These are phyloP conservation scores for Nemapogon koenigi DNA, from an alignment of 2,888 invertebrate species.

Conservation along the genomic window DNA sequence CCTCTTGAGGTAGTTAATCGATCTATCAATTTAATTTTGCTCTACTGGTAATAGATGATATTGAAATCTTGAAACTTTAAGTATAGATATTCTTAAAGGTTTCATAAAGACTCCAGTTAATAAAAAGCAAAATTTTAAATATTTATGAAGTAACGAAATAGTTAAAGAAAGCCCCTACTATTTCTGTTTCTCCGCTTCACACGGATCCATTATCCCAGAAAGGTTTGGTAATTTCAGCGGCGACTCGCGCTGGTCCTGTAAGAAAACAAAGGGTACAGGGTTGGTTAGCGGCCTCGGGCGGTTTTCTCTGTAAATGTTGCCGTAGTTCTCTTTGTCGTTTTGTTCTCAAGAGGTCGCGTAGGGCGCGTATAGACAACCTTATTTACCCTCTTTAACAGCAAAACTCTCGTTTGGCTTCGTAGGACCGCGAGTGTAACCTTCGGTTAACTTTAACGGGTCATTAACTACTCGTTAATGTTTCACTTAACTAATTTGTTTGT, in stretches of 20 bases:
- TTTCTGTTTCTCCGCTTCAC: slow-evolving; percentile 8
- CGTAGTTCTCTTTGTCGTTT: slow-evolving; percentile 43
- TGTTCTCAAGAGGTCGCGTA: slow-evolving; percentile 39
- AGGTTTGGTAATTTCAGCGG: slow-evolving; percentile 21
- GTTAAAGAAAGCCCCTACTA: too few species aligned
- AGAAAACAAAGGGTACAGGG: slow-evolving; percentile 51
- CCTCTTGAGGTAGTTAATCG: too few species aligned
- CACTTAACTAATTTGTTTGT: too few species aligned
- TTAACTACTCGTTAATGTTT: slow-evolving; percentile 25
- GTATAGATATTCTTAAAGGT: too few species aligned
- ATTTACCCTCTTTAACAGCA: slow-evolving; percentile 39
- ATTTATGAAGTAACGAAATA: too few species aligned
- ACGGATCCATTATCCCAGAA: slow-evolving; percentile 10
- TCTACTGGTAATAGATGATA: too few species aligned
- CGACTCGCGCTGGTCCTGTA: slow-evolving; percentile 26
- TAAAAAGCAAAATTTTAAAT: too few species aligned
- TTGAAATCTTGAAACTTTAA: too few species aligned
- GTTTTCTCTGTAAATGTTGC: slow-evolving; percentile 51
- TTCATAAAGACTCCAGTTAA: too few species aligned
- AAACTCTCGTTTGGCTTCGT: slow-evolving; percentile 35
- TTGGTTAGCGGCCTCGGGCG: slow-evolving; percentile 39
- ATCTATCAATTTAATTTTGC: too few species aligned
- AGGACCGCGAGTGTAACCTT: slow-evolving; percentile 34
- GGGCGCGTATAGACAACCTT: slow-evolving; percentile 36
- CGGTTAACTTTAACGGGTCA: slow-evolving; percentile 46